phyloP scores from a whole-genome alignment of 2,797 vertebrate genomes.

The Xenopus petersii region DNA sequence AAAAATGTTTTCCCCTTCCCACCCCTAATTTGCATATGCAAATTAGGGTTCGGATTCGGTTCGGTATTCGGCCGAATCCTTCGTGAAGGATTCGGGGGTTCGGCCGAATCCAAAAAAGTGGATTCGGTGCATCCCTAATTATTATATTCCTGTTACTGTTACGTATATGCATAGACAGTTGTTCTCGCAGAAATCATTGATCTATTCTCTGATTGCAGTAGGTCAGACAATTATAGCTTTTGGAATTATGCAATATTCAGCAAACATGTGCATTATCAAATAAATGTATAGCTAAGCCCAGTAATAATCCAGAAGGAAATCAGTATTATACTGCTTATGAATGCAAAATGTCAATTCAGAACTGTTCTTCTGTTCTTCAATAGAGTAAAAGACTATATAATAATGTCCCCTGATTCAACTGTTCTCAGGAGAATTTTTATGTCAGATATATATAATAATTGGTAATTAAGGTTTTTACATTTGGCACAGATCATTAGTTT shows the following conservation, averaged over 20 bases:
- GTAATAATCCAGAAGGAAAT: background rate
- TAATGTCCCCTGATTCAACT: constrained; percentile 6
- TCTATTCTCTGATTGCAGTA: background rate
- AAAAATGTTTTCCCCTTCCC: too few species aligned
- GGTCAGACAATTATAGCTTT: background rate
- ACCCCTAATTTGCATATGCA: too few species aligned
- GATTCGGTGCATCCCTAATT: too few species aligned
- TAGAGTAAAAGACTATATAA: background rate
- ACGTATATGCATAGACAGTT: background rate
- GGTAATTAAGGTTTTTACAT: constrained; percentile 11
- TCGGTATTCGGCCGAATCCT: too few species aligned
- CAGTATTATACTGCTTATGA: constrained; percentile 1
- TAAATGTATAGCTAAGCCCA: constrained; percentile 13
- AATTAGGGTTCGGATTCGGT: too few species aligned
- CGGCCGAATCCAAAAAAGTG: too few species aligned
- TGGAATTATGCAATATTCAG: constrained; percentile 7
- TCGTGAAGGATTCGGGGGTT: too few species aligned
- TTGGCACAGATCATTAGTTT: constrained; percentile 1
- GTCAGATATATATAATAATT: constrained; percentile 26
- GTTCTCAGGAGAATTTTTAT: constrained; percentile 21
- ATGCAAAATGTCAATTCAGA: constrained; percentile 10
- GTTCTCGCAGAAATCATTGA: background rate
- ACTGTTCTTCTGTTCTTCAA: constrained; percentile 3
- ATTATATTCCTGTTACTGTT: background rate
- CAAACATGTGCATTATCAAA: background rate